These are phyloP conservation scores for Eunapius fragilis DNA, from an alignment of 37 sponge, comb jelly and placozoan species.

Conservation along the genomic window DNA sequence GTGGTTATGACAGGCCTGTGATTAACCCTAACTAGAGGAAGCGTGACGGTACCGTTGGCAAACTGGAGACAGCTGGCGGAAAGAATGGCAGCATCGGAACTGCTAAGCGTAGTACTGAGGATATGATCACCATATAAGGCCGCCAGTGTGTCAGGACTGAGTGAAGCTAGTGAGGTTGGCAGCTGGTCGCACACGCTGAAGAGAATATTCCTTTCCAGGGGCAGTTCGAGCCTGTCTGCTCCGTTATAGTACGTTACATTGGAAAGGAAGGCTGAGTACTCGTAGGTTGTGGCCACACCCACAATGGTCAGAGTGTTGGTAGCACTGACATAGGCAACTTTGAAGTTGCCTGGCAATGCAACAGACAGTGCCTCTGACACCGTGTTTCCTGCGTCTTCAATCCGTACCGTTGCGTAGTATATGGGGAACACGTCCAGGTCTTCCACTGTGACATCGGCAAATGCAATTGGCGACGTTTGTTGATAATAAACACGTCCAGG, in stretches of 20 bases:
- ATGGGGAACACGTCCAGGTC: conserved; percentile 40
- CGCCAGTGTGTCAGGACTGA: conserved; percentile 20
- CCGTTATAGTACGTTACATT: conserved; percentile 44
- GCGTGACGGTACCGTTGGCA: neutral
- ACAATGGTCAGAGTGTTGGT: conserved; percentile 36
- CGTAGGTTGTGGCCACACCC: conserved; percentile 27
- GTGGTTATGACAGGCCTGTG: conserved; percentile 32
- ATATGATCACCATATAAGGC: conserved; percentile 6
- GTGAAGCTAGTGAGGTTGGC: neutral
- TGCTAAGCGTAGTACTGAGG: neutral
- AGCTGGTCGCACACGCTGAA: conserved; percentile 61
- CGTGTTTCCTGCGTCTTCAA: conserved; percentile 44
- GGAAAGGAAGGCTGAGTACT: conserved; percentile 35
- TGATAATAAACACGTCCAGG: conserved; percentile 29
- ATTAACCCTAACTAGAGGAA: conserved; percentile 30
- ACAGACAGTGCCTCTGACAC: conserved; percentile 11
- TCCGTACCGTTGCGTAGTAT: conserved; percentile 47
- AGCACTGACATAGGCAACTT: conserved; percentile 5
- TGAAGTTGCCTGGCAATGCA: conserved; percentile 32
- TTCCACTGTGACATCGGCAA: conserved; percentile 38
- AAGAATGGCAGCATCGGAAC: conserved; percentile 3
- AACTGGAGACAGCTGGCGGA: neutral
- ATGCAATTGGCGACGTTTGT: conserved; percentile 25
- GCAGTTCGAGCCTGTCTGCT: conserved; percentile 41
- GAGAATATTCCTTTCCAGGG: conserved; percentile 55